These are phyloP conservation scores for Benitochromis conjunctus DNA, from an alignment of 2,113 vertebrate species.

Conservation along the genomic window DNA sequence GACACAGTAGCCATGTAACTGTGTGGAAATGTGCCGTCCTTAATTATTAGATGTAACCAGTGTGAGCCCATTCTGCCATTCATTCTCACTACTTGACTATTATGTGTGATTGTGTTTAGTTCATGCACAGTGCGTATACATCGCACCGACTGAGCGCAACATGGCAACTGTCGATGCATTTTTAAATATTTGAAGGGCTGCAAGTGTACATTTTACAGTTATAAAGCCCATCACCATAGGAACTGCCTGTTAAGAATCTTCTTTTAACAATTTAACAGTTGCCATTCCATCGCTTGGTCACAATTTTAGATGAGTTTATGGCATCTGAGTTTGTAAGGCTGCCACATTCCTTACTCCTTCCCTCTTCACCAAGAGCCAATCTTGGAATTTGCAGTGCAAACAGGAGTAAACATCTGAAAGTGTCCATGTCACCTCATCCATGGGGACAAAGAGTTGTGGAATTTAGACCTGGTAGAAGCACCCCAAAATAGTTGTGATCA, in stretches of 20 bases:
- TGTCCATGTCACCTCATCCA: constrained; percentile 41
- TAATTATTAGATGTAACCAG: background rate
- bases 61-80: background rate
- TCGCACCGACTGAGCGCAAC: too few species aligned
- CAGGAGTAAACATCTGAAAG: constrained; percentile 52
- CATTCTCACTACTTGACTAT: background rate
- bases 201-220: constrained; percentile 48
- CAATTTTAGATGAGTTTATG: constrained; percentile 56
- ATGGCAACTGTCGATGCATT: constrained; percentile 3
- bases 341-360: constrained; percentile 42
- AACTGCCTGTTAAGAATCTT: constrained; percentile 21
- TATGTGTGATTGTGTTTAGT: too few species aligned
- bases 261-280: constrained; percentile 6
- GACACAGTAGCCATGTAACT: background rate
- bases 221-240: constrained; percentile 21
- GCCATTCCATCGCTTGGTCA: background rate
- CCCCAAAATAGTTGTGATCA: background rate
- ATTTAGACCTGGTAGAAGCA: constrained; percentile 23
- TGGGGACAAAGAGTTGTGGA: constrained; percentile 41
- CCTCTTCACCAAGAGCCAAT: constrained; percentile 56
- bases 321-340: constrained; percentile 35
- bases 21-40: background rate
- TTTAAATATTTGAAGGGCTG: constrained; percentile 32
- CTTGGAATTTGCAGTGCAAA: constrained; percentile 63
- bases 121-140: too few species aligned